These are phyloP conservation scores for Palaemon carinicauda DNA, from an alignment of 1,140 invertebrate species.

Conservation along the genomic window DNA sequence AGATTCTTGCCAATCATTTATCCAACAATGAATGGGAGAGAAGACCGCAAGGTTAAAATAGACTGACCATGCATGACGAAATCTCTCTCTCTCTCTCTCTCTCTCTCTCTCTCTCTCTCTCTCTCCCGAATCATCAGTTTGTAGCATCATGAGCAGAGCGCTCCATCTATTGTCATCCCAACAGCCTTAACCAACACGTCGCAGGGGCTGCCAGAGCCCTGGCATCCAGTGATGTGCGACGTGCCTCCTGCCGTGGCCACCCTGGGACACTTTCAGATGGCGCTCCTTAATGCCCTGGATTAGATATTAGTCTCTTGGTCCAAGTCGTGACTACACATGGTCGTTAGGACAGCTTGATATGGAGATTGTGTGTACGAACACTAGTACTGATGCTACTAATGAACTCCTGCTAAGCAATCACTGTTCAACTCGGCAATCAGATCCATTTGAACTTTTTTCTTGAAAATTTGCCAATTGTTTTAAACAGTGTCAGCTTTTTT, in stretches of 20 bases:
- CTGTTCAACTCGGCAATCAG: not conserved
- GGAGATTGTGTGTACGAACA: slow-evolving; percentile 12
- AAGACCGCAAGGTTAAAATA: no score
- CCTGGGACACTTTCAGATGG: not conserved
- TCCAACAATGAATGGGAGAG: no score
- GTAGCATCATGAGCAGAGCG: not conserved
- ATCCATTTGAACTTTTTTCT: not conserved
- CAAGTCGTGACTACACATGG: slow-evolving; percentile 17
- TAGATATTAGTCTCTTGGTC: slow-evolving; percentile 32
- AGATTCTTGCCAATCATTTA: no score
- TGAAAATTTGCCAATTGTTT: not conserved
- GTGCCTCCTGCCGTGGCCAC: not conserved
- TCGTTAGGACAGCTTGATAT: slow-evolving; percentile 43
- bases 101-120: no score
- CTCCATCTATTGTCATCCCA: not conserved
- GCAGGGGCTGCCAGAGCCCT: not conserved
- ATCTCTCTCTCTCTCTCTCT: no score
- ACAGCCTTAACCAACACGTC: not conserved
- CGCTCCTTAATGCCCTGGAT: not conserved
- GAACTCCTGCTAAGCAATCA: not conserved
- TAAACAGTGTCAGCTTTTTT: no score
- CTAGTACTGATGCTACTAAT: slow-evolving; percentile 29
- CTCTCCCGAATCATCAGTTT: no score
- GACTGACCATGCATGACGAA: no score
- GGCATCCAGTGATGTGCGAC: not conserved